Conservation (phyloP, 2,888 invertebrate species). For the Andrena fulva region DNA sequence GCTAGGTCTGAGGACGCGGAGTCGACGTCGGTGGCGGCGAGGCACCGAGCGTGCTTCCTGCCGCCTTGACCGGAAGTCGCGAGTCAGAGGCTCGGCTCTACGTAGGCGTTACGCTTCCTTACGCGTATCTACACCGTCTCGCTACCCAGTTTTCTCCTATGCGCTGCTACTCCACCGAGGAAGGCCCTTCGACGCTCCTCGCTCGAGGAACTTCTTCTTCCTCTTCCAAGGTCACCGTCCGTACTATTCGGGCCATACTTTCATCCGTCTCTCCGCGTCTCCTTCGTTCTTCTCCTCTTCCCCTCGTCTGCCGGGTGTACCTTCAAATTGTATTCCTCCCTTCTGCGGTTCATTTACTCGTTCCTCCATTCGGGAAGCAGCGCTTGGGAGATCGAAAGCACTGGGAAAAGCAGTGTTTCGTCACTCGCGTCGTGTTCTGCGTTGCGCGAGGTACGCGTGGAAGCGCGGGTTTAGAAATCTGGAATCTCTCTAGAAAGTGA, state of each 20-base stretch:
- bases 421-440: too few species aligned
- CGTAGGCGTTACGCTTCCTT: conserved; percentile 84
- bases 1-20: conserved; percentile 62
- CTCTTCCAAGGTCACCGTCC: conserved; percentile 53
- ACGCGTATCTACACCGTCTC: conserved; percentile 80
- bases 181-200: conserved; percentile 58
- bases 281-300: background rate
- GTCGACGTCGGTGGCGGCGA: conserved; percentile 76
- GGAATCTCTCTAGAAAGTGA: conserved; percentile 37
- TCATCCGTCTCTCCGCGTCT: conserved; percentile 5
- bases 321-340: too few species aligned
- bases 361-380: too few species aligned
- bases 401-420: too few species aligned
- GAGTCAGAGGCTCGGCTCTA: conserved; percentile 84
- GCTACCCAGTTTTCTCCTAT: conserved; percentile 77
- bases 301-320: background rate
- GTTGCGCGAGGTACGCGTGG: too few species aligned
- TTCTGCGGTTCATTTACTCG: too few species aligned
- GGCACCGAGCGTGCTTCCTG: conserved; percentile 84
- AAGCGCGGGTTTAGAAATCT: background rate
- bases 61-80: conserved; percentile 84
- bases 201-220: conserved; percentile 50
- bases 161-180: conserved; percentile 26
- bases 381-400: too few species aligned
- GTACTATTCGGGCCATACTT: conserved; percentile 31